These are phyloP conservation scores for Talpa occidentalis DNA, from an alignment of 2,113 vertebrate genomes.

Conservation along the genomic window DNA sequence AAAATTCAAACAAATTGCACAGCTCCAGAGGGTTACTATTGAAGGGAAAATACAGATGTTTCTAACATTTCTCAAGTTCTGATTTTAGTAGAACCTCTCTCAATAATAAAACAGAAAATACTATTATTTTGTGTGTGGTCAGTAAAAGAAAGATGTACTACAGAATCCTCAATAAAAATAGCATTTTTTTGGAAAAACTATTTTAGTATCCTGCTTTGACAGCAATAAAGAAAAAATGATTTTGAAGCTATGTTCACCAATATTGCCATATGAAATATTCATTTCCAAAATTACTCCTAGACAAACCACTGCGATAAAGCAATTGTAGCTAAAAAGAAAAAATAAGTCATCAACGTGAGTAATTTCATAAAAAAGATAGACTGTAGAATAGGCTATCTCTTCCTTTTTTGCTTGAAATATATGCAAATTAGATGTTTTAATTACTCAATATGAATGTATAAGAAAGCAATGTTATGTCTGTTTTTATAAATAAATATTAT, in stretches of 20 bases:
- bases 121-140: not conserved
- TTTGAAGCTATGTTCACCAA: not conserved
- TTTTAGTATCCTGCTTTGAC: not conserved
- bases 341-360: not conserved
- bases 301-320: not conserved
- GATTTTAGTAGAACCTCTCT: not conserved
- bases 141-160: not conserved
- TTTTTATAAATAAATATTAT: not conserved
- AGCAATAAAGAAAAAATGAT: not conserved
- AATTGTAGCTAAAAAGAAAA: not conserved
- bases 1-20: not conserved
- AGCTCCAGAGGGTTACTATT: not conserved
- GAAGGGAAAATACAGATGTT: not conserved
- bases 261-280: not conserved
- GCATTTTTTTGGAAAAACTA: not conserved
- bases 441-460: not conserved
- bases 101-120: not conserved
- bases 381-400: not conserved
- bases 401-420: not conserved
- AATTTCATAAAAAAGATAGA: not conserved
- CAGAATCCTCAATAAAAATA: constrained; percentile 26
- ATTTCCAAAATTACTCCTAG: not conserved
- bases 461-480: not conserved
- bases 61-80: constrained; percentile 5
- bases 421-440: not conserved